Conservation (phyloP, 2,113 vertebrate species). For the Neogobius melanostomus region DNA sequence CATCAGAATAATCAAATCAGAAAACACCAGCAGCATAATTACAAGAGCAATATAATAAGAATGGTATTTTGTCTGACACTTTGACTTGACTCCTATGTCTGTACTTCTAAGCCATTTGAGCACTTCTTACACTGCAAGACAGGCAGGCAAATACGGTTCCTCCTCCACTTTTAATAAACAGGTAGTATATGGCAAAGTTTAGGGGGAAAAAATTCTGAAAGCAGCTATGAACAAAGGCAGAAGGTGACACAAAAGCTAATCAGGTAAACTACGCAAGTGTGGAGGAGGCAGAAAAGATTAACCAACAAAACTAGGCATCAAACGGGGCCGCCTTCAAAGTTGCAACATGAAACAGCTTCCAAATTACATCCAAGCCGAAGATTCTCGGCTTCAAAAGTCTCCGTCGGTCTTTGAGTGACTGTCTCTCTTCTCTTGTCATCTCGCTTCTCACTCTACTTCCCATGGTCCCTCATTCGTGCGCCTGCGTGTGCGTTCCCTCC, state of each 20-base stretch:
- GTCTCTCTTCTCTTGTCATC: conserved; percentile 21
- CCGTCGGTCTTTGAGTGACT: conserved; percentile 49
- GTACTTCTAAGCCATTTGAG: no score
- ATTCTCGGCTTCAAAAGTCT: conserved; percentile 53
- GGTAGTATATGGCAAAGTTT: conserved; percentile 63
- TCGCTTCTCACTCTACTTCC: conserved; percentile 25
- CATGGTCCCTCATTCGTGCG: conserved; percentile 12
- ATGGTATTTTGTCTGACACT: no score
- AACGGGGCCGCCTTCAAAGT: conserved; percentile 74
- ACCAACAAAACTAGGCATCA: conserved; percentile 69
- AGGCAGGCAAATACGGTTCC: conserved; percentile 65
- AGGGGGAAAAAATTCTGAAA: conserved; percentile 54
- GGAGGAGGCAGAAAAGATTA: conserved; percentile 48
- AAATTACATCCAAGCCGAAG: conserved; percentile 67
- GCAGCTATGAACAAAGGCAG: neutral
- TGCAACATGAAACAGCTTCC: conserved; percentile 71
- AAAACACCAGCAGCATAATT: no score
- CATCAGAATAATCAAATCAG: no score
- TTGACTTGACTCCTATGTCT: no score
- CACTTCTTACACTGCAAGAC: conserved; percentile 26
- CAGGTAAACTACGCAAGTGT: conserved; percentile 54
- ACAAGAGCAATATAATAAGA: no score
- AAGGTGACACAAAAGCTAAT: conserved; percentile 61
- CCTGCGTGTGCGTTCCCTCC: conserved; percentile 25
- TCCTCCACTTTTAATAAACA: conserved; percentile 70